phyloP scores from a whole-genome alignment of 2,113 vertebrate species.

The Clarias magur region DNA sequence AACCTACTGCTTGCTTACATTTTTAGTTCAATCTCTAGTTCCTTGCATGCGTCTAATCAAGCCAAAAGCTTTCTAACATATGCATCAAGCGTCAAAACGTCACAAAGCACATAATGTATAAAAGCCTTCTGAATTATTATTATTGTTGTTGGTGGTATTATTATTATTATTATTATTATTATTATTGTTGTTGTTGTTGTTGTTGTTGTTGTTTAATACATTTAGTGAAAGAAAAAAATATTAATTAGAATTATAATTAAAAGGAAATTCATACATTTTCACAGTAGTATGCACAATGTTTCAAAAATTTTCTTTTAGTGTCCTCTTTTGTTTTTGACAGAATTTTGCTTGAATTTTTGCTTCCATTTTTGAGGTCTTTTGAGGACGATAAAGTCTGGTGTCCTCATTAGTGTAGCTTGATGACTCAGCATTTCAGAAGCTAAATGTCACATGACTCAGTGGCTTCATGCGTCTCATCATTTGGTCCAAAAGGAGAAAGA shows the following conservation, averaged over 20 bases:
- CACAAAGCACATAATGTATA: no score
- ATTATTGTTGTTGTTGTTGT: not conserved
- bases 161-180: no score
- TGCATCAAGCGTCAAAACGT: not conserved
- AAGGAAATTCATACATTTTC: no score
- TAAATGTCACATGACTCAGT: conserved; percentile 35
- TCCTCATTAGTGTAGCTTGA: conserved; percentile 7
- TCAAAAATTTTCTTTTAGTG: not conserved
- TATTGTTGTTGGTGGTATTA: no score
- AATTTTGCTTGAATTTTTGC: not conserved
- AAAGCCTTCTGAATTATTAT: no score
- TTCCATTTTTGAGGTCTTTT: not conserved
- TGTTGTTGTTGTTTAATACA: not conserved
- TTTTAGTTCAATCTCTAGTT: not conserved
- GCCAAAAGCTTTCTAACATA: not conserved
- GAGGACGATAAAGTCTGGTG: not conserved
- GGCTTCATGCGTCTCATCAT: conserved; percentile 17
- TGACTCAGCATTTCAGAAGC: conserved; percentile 23
- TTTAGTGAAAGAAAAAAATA: no score
- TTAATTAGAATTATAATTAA: no score
- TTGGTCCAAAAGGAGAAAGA: not conserved
- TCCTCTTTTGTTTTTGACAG: not conserved
- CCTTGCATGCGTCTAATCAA: not conserved
- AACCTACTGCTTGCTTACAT: not conserved
- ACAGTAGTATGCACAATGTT: not conserved